Base-by-base conservation (phyloP, 1,140 invertebrate genomes). In the Drosophila tropicalis region DNA sequence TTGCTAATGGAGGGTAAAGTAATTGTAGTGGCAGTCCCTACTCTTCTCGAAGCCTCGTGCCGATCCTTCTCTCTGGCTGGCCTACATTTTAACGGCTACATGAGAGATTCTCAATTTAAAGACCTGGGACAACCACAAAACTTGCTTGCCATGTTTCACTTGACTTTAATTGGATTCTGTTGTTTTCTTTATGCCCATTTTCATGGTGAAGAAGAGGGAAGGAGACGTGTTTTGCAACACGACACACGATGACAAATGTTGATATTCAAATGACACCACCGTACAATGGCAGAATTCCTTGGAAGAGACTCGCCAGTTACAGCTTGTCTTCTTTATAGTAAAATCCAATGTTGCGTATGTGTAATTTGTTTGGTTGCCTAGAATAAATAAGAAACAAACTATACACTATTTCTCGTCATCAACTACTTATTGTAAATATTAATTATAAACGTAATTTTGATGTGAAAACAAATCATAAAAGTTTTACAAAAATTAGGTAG, bases 171-270 rank as follows among this genome's bases (percentile, higher is more conserved):
- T 86, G 82, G 82, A 86, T 82, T 87, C 72, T 82, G 83, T 82
- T 85, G 79, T 79, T 72, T 87, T 86, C n/a, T 22, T 86, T 86
- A 78, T 79, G 67, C 83, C 86, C 78, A 79, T 81, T 85, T 86
- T 61, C 71, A 60, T 55, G 54, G 69, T 63, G 70, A 67, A 67
- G 71, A 68, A 69, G 69, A 69, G 72, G 62, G 0, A 22, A 51
- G 44, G 44, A 13, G 76, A 62, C 64, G 78, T 66, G 82, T 79
- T 76, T 87, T 86, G 79, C 75, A 62, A 76, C 82, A 87, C 82
- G 82, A 82, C 82, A 87, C 82, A 87, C 83, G 82, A 86, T 86
- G 82, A 86, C 82, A 86, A 86, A 86, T 86, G 82, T 86, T 86
- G 82, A 86, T 86, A 86, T 86, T 86, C 83, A 86, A 86, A 86